Evolutionary conservation across 2,113 vertebrate species (phyloP), one percentile per base, ranked within the genome.

Genomic region (Ptyas mucosa): DNA sequence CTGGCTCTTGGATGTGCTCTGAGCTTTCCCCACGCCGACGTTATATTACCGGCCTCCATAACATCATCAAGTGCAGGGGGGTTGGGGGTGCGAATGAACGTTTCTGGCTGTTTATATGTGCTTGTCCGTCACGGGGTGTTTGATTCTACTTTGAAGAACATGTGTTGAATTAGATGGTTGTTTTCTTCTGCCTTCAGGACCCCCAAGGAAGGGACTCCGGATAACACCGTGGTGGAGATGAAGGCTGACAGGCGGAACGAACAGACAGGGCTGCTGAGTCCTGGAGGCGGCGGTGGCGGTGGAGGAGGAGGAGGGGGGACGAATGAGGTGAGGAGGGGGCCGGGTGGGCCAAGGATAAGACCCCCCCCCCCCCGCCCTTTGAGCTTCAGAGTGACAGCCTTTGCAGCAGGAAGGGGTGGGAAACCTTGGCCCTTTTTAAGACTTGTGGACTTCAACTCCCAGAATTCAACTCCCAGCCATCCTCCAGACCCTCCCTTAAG

Each of bases 241-340:
- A 98, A 98, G 95, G 94, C 96, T 0, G 98, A 98, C n/a, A 98
- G 98, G 90, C 93, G 96, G 93, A 97, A 97, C 3, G 98, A 98
- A 93, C 97, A 98, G 94, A 96, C 97, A 0, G 98, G 97, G 54
- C 97, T 98, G 52, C 96, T 98, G 75, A 97, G 97, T 20, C 86
- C 90, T 2, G 94, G 89, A 1, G 91, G 94, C 61, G 91, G 94
- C 58, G 91, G 91, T 96, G 97, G 95, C 90, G 96, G 5, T 58
- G 91, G 91, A 96, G 97, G 95, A 95, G 89, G 92, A 1, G 97
- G 94, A 93, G 95, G 5, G 1, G 94, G 81, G 55, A 94, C 92
- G 95, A 91, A 97, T 53, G 97, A 98, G 98, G 98, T 98, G 75
- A 97, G 97, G 9, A 8, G 49, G 21, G 23, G 24, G 14, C 14